Percentiles rank a stretch among this genome's conserved stretches.
Evolutionary conservation across 2,113 vertebrate genomes (phyloP).

Genomic region (Cinclus cinclus): DNA sequence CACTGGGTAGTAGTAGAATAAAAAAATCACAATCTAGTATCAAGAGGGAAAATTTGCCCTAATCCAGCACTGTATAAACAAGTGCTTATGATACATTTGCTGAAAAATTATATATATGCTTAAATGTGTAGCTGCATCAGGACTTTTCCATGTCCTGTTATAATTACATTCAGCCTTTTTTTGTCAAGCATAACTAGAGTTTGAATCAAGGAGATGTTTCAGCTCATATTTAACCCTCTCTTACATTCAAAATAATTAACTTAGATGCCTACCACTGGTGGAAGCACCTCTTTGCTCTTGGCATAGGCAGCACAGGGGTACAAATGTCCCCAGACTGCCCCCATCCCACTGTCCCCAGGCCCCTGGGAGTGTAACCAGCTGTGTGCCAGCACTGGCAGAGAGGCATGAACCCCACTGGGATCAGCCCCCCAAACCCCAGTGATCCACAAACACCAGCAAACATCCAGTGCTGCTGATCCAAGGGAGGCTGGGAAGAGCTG

Average conservation of each 20-base stretch:
- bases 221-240: not conserved
- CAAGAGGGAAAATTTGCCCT: not conserved
- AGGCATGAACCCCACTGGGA: not conserved
- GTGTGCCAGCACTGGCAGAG: not conserved
- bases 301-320: not conserved
- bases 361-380: fast-evolving
- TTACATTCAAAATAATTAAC: not conserved
- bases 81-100: not conserved
- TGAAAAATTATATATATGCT: not conserved
- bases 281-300: not conserved
- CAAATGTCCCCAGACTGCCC: not conserved
- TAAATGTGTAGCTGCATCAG: not conserved
- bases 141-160: not conserved
- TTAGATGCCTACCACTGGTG: not conserved
- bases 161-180: not conserved
- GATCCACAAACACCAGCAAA: not conserved
- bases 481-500: not conserved
- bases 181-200: not conserved
- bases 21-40: not conserved
- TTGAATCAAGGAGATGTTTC: not conserved
- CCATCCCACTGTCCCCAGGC: not conserved
- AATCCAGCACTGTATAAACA: not conserved
- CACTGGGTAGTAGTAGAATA: not conserved
- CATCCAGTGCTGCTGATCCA: not conserved
- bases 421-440: not conserved